Percentiles rank a stretch among this genome's conserved stretches.
Conservation (phyloP, 2,113 vertebrate species). For the Dicrurus megarhynchus region DNA sequence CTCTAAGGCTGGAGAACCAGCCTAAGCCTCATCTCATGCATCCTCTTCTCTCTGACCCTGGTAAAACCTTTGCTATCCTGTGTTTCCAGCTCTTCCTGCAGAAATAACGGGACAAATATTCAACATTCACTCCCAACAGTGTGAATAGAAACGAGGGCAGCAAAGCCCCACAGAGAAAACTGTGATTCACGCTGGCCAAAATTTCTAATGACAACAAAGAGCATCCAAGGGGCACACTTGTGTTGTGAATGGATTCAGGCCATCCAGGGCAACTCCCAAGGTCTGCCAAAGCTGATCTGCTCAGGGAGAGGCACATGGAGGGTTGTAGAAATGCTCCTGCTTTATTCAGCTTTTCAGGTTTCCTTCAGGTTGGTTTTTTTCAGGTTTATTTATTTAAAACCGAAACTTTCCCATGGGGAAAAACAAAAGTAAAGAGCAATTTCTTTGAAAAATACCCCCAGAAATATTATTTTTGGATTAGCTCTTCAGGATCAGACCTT, state of each 20-base stretch:
- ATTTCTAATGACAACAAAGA: not conserved
- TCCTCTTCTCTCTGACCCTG: not conserved
- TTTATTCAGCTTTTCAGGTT: not conserved
- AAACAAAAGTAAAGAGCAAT: not conserved
- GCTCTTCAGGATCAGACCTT: not conserved
- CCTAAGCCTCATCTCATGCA: not conserved
- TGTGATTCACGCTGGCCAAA: not conserved
- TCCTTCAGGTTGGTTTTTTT: not conserved
- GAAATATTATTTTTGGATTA: not conserved
- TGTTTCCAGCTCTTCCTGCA: not conserved
- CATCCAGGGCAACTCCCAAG: not conserved
- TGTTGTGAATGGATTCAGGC: not conserved
- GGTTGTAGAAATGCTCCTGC: not conserved
- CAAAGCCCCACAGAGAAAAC: not conserved
- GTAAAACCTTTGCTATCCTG: not conserved
- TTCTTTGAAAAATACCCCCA: not conserved
- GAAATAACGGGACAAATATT: not conserved
- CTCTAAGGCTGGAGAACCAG: not conserved
- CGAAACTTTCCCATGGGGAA: not conserved
- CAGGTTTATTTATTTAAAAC: not conserved
- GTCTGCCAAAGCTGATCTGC: not conserved
- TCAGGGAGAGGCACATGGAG: not conserved
- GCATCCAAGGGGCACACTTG: not conserved
- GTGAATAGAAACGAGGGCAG: not conserved
- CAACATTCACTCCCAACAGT: not conserved